Evolutionary conservation across 2,797 vertebrate genomes (phyloP).

Genomic region (Siniperca scherzeri): DNA sequence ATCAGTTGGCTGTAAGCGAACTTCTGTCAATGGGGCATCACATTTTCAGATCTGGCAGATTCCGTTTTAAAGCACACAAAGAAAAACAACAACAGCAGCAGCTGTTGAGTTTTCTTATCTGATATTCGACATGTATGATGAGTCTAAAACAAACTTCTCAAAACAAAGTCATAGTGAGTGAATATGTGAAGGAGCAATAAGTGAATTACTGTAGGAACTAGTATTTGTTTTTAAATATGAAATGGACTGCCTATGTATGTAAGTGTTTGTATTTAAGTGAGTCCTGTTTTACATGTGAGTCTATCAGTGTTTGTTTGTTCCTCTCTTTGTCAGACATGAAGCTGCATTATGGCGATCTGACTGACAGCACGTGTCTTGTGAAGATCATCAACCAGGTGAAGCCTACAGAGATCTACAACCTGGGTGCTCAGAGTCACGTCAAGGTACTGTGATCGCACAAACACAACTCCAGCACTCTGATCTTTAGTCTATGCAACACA

Average conservation of each 20-base stretch:
- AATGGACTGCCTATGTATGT: not conserved
- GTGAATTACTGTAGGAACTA: not conserved
- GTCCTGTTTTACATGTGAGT: not conserved
- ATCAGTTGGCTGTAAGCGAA: not conserved
- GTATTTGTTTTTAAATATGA: not conserved
- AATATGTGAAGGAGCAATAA: not conserved
- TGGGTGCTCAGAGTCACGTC: conserved; percentile 99
- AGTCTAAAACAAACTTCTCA: not conserved
- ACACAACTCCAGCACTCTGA: not conserved
- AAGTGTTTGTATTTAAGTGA: not conserved
- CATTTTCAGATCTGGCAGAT: not conserved
- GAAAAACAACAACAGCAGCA: not conserved
- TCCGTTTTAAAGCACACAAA: not conserved
- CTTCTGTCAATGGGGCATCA: not conserved
- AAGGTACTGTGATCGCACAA: conserved; percentile 86
- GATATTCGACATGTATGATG: not conserved
- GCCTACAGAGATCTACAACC: conserved; percentile 97
- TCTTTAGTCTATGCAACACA: not conserved
- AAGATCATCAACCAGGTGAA: conserved; percentile 98
- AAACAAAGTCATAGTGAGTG: not conserved
- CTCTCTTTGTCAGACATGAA: conserved; percentile 91
- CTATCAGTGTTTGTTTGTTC: not conserved
- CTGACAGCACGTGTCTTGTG: conserved; percentile 98
- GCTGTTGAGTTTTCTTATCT: not conserved
- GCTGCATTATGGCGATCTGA: conserved; percentile 97